These are phyloP conservation scores for Sesia apiformis DNA, from an alignment of 2,888 invertebrate genomes.

Conservation along the genomic window DNA sequence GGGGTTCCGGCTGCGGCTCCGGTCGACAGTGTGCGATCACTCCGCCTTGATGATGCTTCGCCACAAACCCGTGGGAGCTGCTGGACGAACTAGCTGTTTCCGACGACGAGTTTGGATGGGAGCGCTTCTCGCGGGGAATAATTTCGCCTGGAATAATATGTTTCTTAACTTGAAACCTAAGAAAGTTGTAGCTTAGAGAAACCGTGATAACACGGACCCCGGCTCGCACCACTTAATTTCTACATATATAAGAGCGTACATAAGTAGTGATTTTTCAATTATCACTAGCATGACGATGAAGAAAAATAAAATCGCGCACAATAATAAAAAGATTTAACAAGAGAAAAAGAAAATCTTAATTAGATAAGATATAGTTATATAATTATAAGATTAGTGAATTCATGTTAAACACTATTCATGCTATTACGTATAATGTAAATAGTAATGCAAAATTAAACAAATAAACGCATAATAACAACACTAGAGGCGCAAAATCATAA, in stretches of 20 bases:
- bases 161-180: too few relatives aligned
- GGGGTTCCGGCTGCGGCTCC: conserved; percentile 30
- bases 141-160: not conserved
- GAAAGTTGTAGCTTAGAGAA: too few relatives aligned
- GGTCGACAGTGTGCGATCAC: conserved; percentile 42
- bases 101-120: conserved; percentile 44
- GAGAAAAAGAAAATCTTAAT: too few relatives aligned
- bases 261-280: too few relatives aligned
- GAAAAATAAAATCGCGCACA: too few relatives aligned
- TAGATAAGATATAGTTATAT: too few relatives aligned
- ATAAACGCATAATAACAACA: not conserved
- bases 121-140: conserved; percentile 29
- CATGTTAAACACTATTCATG: not conserved
- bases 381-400: not conserved
- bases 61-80: conserved; percentile 50
- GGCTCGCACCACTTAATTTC: too few relatives aligned
- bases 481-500: not conserved
- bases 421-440: not conserved
- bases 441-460: too few relatives aligned
- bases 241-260: too few relatives aligned
- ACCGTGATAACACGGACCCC: too few relatives aligned
- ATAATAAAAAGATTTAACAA: too few relatives aligned
- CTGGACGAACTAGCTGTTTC: conserved; percentile 75
- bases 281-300: too few relatives aligned
- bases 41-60: conserved; percentile 16